Base-by-base conservation (phyloP, 1,140 invertebrate genomes). In the Calliphora vicina region DNA sequence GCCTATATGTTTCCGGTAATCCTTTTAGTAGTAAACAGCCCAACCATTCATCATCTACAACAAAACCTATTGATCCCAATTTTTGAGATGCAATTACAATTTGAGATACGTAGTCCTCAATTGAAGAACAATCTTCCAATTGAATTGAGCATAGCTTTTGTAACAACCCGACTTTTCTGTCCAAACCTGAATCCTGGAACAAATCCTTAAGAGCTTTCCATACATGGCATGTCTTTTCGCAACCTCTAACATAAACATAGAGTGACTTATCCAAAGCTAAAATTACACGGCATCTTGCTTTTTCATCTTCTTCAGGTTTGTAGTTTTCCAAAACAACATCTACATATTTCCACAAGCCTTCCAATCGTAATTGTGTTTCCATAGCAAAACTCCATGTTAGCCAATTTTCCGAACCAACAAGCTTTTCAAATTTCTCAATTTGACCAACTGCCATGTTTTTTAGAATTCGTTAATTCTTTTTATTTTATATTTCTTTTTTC, bases 331-430 rank as follows among this genome's bases (percentile, higher is more conserved):
- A 17, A 5, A 20, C 26, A 17, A 8, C 25, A 26, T 29, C 73
- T 13, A 76, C 27, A 23, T n/a, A 76, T 29, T 27, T n/a, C 35
- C 73, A 76, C n/a, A 29, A 26, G 12, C 20, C 13, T 76, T 76
- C 26, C 73, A 29, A 23, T 17, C 25, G 6, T 29, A 76, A 35
- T 23, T 76, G 35, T 12, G 35, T 76, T 26, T 76, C 27, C 15
- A 76, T 76, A n/a, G 73, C 73, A 76, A 76, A 76, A 76, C 73
- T 76, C 73, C 73, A 76, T 23, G 73, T 76, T 29, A 29, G 25
- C 73, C 73, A 76, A 29, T 35, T 76, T 76, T 29, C 25, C 15
- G 73, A 76, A 23, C 73, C 73, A 29, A 76, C 73, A n/a, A 76
- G 73, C 27, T 29, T 76, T 29, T 76, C 73, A 26, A 76, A 27